Base-by-base conservation (phyloP, 2,797 vertebrate species). In the Dicrostonyx torquatus region DNA sequence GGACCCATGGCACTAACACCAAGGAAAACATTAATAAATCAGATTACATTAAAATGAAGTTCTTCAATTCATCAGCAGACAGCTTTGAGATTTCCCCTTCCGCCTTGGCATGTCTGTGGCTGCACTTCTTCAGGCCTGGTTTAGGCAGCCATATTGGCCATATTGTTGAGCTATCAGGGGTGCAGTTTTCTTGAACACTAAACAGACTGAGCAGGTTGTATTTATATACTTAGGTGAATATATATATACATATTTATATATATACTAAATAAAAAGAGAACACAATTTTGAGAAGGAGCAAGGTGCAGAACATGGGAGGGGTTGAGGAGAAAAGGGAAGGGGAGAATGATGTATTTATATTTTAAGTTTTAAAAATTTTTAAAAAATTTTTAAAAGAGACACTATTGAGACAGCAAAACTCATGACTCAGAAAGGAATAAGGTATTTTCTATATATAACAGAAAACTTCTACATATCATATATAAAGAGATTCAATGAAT, bases 21-120 rank as follows among this genome's bases (percentile, higher is more conserved):
- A 89, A 72, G 37, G 45, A 83, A 92, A 87, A 83, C 66, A 91
- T 13, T 70, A 66, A 89, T 95, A 89, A 94, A 83, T n/a, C 53
- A 79, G 55, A 70, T 37, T 80, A 79, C 37, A 34, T 62, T 87
- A 75, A 94, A 92, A 89, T 73, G 40, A 75, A 86, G 29, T 55
- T 48, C 31, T 75, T 89, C 76, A 58, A 6, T 62, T 83, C 34
- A 89, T 78, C 70, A 70, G 82, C 82, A n/a, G 60, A 48, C 43
- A 22, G 29, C 43, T 66, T 50, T 31, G 62, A 84, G 62, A 48
- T 48, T 66, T 45, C 62, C 72, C 60, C 20, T 14, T 68, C 82
- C 13, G 9, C 6, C 1, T 64, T 20, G n/a, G 43, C 62, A n/a
- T 5, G 18, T 66, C 40, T 48, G 40, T 48, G 26, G 79, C 2